Conservation (phyloP, 2,797 vertebrate genomes). For the Cirrhinus molitorella region DNA sequence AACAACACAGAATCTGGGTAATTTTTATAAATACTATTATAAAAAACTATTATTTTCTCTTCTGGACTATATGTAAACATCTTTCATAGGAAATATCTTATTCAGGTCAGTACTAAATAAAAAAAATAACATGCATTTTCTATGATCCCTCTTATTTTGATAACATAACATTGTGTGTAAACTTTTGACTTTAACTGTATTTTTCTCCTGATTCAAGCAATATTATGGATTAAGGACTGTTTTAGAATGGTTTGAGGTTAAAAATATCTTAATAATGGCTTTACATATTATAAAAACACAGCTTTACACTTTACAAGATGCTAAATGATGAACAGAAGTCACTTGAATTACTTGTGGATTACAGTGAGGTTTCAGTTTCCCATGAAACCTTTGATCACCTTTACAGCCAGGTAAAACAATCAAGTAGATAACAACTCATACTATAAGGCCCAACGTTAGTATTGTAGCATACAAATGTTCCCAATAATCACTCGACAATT, state of each 20-base stretch:
- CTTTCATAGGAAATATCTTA: no score
- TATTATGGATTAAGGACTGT: background rate
- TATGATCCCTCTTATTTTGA: no score
- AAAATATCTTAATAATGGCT: background rate
- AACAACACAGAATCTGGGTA: no score
- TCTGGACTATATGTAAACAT: no score
- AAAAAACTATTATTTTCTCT: no score
- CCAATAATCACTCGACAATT: conserved; percentile 20
- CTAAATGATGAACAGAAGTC: background rate
- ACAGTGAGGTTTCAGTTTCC: background rate
- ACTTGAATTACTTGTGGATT: background rate
- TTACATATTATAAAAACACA: background rate
- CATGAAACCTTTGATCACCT: conserved; percentile 32
- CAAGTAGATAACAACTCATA: conserved; percentile 23
- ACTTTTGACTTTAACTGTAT: no score
- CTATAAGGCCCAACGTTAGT: conserved; percentile 24
- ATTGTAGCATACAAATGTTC: conserved; percentile 40
- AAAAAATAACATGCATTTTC: no score
- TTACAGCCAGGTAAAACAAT: conserved; percentile 16
- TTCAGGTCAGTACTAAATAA: no score
- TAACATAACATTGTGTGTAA: no score
- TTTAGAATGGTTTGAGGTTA: background rate
- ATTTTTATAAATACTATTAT: no score
- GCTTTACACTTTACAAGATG: background rate
- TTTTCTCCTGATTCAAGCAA: background rate